Base-by-base conservation (phyloP, 2,888 invertebrate genomes). In the Lasioglossum pauxillum region DNA sequence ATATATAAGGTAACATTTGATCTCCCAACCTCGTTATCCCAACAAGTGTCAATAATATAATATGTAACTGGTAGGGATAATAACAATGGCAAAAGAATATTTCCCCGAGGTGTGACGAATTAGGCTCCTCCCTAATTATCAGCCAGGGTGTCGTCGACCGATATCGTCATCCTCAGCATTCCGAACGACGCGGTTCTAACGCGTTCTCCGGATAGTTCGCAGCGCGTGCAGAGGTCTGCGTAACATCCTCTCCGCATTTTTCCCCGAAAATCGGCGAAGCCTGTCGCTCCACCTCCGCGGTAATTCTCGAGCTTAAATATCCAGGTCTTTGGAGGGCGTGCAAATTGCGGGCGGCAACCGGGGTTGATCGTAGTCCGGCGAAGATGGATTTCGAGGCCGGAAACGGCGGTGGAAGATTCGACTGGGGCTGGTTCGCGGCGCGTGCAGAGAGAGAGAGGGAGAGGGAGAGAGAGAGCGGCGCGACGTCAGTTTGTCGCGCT, bases 391-490 rank as follows among this genome's bases (percentile, higher is more conserved):
- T 60, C 16, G 57, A 35, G 27, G 71, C 49, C 44, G 77, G 77
- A 87, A 85, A 83, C 73, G 27, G 2, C 14, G 57, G 64, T 74
- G 67, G 67, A 86, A 78, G 74, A 81, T 83, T 87, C 60, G 80
- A 88, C 78, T 73, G 72, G 69, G 73, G 38, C 57, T 46, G 78
- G 75, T 67, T 64, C 76, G 19, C 53, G 73, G 64, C 73, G 83
- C 64, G 78, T 85, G 53, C 82, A 64, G 67, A 19, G 44, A 44
- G 41, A 10, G 41, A 41, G 10, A 31, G 31, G 10, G 41, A 41
- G 38, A 38, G 38, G 8, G 38, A 38, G 8, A 41, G 8, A 41
- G 41, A 44, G 53, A 23, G 35, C 64, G 64, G 49, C n/a, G 60
- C 60, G 27, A 44, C 80, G 64, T 38, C 74, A 72, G 84, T 85